Conservation (phyloP, 1,140 invertebrate species). For the Drosophila novamexicana region DNA sequence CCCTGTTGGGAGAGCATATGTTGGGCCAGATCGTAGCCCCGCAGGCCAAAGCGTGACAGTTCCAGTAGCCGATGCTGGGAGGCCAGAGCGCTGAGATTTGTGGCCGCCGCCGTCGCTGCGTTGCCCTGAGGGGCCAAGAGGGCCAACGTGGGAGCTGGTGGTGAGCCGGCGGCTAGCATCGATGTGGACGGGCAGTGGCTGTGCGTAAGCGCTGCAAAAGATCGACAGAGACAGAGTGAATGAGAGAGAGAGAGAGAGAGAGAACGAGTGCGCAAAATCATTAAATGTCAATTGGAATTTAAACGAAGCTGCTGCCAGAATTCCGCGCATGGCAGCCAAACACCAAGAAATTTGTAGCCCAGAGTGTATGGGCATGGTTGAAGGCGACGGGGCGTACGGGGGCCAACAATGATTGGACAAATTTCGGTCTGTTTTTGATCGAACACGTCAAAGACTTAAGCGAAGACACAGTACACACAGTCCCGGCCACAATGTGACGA, state of each 20-base stretch:
- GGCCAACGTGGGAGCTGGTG: constrained; percentile 70
- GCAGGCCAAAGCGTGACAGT: constrained; percentile 91
- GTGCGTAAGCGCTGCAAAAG: constrained; percentile 63
- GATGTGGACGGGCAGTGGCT: constrained; percentile 58
- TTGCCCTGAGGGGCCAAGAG: constrained; percentile 66
- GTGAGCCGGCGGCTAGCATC: constrained; percentile 80
- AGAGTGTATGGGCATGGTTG: background rate
- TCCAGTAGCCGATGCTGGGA: constrained; percentile 91
- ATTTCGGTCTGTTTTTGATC: constrained; percentile 78
- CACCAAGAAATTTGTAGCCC: constrained; percentile 79
- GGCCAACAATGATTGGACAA: constrained; percentile 60
- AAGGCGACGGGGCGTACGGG: background rate
- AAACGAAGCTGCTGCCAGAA: constrained; percentile 81
- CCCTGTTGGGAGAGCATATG: constrained; percentile 95
- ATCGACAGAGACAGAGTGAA: constrained; percentile 7
- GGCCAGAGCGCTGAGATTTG: constrained; percentile 88
- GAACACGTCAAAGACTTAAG: constrained; percentile 54
- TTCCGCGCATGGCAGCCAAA: constrained; percentile 80
- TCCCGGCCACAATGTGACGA: constrained; percentile 8
- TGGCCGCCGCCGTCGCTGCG: constrained; percentile 84
- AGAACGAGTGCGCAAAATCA: constrained; percentile 50
- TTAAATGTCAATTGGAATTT: constrained; percentile 82
- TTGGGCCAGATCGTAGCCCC: constrained; percentile 95
- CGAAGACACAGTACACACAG: constrained; percentile 22
- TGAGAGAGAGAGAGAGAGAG: background rate